Evolutionary conservation across 2,113 vertebrate species (phyloP).

Genomic region (Elachura formosa): DNA sequence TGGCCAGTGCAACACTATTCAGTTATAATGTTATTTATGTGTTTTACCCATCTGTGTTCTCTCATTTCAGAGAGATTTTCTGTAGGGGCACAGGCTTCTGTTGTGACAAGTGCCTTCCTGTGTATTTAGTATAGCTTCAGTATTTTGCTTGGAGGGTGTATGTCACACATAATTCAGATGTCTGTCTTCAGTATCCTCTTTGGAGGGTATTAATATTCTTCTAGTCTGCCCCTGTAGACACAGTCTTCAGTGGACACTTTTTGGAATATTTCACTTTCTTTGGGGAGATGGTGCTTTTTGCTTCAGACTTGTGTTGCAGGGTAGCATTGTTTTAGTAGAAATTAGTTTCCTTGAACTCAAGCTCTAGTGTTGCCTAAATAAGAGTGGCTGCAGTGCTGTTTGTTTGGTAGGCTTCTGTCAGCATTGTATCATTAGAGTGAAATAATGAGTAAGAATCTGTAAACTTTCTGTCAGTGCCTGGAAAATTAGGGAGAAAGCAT

Average conservation of each 20-base stretch:
- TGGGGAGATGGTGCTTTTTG: neutral
- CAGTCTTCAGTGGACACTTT: fast-evolving
- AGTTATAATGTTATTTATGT: fast-evolving
- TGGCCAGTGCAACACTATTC: neutral
- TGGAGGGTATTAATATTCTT: neutral
- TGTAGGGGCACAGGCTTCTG: neutral
- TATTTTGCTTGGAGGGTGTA: neutral
- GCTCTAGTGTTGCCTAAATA: neutral
- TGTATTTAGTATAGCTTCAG: neutral
- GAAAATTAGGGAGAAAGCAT: neutral
- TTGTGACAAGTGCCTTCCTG: neutral
- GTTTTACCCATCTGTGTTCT: neutral
- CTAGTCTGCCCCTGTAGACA: neutral
- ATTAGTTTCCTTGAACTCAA: neutral
- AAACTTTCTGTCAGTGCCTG: neutral
- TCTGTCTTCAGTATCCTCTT: neutral
- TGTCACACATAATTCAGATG: neutral
- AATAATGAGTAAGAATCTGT: neutral
- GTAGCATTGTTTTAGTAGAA: neutral
- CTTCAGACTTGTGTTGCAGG: neutral
- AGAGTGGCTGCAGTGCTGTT: neutral
- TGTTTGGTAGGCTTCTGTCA: neutral
- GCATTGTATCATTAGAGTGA: fast-evolving
- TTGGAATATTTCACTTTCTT: neutral
- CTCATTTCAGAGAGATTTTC: neutral